These are phyloP conservation scores for Yponomeuta cagnagella DNA, from an alignment of 2,888 invertebrate genomes.

Conservation along the genomic window DNA sequence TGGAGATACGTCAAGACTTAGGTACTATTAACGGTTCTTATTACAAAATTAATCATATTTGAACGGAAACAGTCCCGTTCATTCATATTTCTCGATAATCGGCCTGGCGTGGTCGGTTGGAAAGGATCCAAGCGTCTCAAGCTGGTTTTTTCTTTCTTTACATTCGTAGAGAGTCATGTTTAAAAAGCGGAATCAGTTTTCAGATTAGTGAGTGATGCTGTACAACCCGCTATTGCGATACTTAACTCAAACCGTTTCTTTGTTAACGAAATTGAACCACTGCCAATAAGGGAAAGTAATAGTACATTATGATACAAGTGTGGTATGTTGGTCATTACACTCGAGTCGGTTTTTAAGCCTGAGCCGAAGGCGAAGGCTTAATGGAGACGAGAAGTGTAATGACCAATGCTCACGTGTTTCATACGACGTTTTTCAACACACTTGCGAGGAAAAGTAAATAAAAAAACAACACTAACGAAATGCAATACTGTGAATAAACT, in stretches of 20 bases:
- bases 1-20: not conserved
- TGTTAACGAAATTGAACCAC: too few relatives aligned
- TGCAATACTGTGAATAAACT: too few relatives aligned
- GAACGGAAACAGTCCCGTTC: not conserved
- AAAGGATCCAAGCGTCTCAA: constrained; percentile 1
- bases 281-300: not conserved
- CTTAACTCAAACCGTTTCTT: not conserved
- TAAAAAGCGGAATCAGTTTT: not conserved
- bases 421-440: too few relatives aligned
- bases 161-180: not conserved
- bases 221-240: not conserved
- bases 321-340: too few relatives aligned
- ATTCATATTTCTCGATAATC: constrained; percentile 10
- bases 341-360: too few relatives aligned
- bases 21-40: not conserved
- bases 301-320: too few relatives aligned
- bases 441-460: too few relatives aligned
- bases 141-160: constrained; percentile 8
- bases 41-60: not conserved
- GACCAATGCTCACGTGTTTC: too few relatives aligned
- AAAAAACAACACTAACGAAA: too few relatives aligned
- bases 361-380: too few relatives aligned
- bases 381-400: too few relatives aligned
- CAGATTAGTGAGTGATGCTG: not conserved
- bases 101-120: not conserved